These are phyloP conservation scores for Hypena proboscidalis DNA, from an alignment of 2,888 invertebrate species.

Conservation along the genomic window DNA sequence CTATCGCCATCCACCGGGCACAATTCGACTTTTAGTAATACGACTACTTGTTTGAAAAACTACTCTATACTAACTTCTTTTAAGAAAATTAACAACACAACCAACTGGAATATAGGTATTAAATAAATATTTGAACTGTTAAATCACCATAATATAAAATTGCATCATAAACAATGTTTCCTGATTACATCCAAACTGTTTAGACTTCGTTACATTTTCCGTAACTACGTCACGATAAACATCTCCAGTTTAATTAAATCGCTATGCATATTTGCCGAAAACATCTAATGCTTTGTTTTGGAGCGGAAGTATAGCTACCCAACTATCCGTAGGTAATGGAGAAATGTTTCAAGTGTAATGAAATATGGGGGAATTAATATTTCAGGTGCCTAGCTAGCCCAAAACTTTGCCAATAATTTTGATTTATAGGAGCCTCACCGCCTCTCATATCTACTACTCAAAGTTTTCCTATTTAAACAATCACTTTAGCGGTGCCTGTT, in stretches of 20 bases:
- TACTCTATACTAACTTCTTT: no score
- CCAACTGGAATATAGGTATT: no score
- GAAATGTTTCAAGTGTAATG: constrained; percentile 60
- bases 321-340: constrained; percentile 56
- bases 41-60: no score
- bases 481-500: constrained; percentile 40
- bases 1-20: no score
- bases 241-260: constrained; percentile 35
- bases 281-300: constrained; percentile 27
- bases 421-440: constrained; percentile 66
- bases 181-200: not conserved
- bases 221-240: constrained; percentile 1
- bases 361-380: constrained; percentile 66
- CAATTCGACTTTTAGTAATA: no score
- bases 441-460: constrained; percentile 56
- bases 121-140: no score
- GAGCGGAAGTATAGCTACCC: constrained; percentile 36
- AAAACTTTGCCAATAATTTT: constrained; percentile 72
- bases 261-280: constrained; percentile 33
- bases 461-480: constrained; percentile 67
- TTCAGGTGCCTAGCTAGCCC: constrained; percentile 63
- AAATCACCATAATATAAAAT: not conserved
- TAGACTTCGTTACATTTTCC: not conserved
- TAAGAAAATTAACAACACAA: no score
- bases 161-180: not conserved